These are phyloP conservation scores for Chironomus tepperi DNA, from an alignment of 1,140 invertebrate genomes.

Conservation along the genomic window DNA sequence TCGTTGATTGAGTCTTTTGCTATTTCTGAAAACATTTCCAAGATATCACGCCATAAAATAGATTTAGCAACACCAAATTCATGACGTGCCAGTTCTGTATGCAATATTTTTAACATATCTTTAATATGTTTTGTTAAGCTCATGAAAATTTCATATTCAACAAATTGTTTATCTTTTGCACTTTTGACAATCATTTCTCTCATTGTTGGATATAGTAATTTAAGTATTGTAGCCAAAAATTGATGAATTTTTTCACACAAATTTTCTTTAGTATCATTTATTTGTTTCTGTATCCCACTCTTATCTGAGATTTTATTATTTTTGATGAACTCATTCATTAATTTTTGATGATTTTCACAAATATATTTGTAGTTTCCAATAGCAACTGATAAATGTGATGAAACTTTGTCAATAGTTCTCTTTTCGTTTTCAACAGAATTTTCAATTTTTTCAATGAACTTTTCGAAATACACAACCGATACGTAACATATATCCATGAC, in stretches of 20 bases:
- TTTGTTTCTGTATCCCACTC: conserved; percentile 65
- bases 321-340: conserved; percentile 59
- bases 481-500: conserved; percentile 51
- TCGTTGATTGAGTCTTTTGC: conserved; percentile 67
- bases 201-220: conserved; percentile 67
- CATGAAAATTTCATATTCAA: conserved; percentile 58
- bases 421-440: conserved; percentile 51
- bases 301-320: conserved; percentile 69
- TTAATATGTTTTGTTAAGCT: conserved; percentile 71
- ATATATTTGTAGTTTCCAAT: conserved; percentile 97
- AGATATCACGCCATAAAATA: conserved; percentile 68
- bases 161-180: conserved; percentile 44
- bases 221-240: conserved; percentile 65
- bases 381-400: conserved; percentile 84
- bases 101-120: conserved; percentile 59
- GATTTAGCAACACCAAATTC: conserved; percentile 69
- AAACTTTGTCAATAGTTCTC: conserved; percentile 68
- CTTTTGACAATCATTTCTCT: conserved; percentile 67
- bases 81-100: conserved; percentile 63
- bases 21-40: conserved; percentile 59
- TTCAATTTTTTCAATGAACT: conserved; percentile 60
- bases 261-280: conserved; percentile 78
- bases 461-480: conserved; percentile 72
- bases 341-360: conserved; percentile 58
- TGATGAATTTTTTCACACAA: conserved; percentile 79